These are phyloP conservation scores for Carassius gibelio DNA, from an alignment of 2,113 vertebrate genomes.

Conservation along the genomic window DNA sequence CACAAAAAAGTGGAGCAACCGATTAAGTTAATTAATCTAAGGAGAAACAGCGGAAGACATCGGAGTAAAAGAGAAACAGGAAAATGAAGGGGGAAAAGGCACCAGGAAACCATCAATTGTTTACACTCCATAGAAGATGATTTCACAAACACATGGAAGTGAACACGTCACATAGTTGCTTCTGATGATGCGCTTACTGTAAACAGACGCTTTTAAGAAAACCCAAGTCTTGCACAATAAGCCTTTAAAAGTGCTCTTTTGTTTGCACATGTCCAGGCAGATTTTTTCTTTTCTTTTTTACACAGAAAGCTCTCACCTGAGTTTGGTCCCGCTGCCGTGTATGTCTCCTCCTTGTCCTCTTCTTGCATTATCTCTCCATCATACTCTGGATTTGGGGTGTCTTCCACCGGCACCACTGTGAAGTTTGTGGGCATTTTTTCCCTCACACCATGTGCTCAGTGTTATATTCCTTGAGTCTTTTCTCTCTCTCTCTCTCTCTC, in stretches of 20 bases:
- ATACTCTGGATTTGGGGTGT: constrained; percentile 38
- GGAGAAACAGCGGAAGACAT: background rate
- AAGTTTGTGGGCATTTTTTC: constrained; percentile 68
- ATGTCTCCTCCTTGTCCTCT: constrained; percentile 39
- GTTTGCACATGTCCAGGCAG: background rate
- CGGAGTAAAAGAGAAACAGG: constrained; percentile 8
- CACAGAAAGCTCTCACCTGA: constrained; percentile 53
- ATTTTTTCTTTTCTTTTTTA: background rate
- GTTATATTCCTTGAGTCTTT: constrained; percentile 2
- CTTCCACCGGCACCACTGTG: constrained; percentile 66
- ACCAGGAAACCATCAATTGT: constrained; percentile 32
- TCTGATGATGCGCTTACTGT: background rate
- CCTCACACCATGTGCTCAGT: constrained; percentile 36
- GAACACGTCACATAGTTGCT: background rate
- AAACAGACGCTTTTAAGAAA: background rate
- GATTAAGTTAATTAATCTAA: no score
- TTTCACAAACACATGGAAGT: constrained; percentile 22
- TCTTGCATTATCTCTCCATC: constrained; percentile 34
- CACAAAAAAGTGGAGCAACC: background rate
- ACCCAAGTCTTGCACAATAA: background rate
- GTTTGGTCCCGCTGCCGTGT: constrained; percentile 8
- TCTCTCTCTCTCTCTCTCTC: background rate
- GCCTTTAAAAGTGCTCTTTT: background rate
- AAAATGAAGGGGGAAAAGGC: background rate
- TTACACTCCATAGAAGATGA: constrained; percentile 19